These are phyloP conservation scores for Danaus melanippus DNA, from an alignment of 1,140 invertebrate species.

Conservation along the genomic window DNA sequence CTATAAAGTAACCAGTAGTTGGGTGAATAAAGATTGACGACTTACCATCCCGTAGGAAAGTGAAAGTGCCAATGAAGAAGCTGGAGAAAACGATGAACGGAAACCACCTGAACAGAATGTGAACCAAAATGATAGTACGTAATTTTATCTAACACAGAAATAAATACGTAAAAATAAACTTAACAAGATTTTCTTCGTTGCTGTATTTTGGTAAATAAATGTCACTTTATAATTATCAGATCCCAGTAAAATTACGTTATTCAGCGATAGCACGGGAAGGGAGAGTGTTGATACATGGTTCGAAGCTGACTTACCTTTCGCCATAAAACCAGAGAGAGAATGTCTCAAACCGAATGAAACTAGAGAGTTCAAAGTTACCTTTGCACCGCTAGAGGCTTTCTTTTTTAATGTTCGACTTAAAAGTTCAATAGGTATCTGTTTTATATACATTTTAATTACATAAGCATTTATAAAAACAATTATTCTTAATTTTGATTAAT, in stretches of 20 bases:
- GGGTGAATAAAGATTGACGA: too few species aligned
- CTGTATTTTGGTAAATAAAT: too few species aligned
- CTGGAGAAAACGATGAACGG: conserved; percentile 1
- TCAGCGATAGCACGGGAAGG: conserved; percentile 40
- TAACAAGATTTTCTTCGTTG: too few species aligned
- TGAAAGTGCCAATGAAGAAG: background rate
- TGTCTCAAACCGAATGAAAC: conserved; percentile 46
- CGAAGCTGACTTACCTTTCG: conserved; percentile 52
- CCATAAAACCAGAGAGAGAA: conserved; percentile 41
- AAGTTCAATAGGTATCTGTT: conserved; percentile 46
- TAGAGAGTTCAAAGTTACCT: conserved; percentile 43
- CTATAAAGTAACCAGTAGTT: background rate
- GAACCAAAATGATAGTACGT: too few species aligned
- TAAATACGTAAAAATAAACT: too few species aligned
- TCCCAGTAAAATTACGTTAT: conserved; percentile 48
- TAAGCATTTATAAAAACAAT: background rate
- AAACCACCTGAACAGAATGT: background rate
- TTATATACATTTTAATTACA: conserved; percentile 2
- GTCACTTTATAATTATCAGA: conserved; percentile 20
- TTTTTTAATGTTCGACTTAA: conserved; percentile 50
- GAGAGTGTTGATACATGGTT: conserved; percentile 63
- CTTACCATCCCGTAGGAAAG: too few species aligned
- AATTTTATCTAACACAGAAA: too few species aligned
- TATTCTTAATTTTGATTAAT: background rate
- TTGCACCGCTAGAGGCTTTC: conserved; percentile 55